phyloP scores from a whole-genome alignment of 2,113 vertebrate genomes.

The Engystomops pustulosus region DNA sequence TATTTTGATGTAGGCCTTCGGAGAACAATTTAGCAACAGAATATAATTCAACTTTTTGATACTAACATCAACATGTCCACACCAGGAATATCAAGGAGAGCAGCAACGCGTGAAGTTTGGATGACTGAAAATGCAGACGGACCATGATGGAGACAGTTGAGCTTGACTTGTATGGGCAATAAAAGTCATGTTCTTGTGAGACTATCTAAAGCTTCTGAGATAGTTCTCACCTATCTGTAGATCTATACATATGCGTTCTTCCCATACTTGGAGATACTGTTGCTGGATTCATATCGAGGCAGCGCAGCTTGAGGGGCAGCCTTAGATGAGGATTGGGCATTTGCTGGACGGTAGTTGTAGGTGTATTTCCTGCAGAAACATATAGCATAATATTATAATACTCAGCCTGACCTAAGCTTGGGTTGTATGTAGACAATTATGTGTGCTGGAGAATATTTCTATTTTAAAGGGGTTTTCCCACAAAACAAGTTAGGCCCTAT shows the following conservation, averaged over 20 bases:
- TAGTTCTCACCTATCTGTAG: neutral
- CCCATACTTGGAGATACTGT: conserved; percentile 67
- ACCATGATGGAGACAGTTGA: neutral
- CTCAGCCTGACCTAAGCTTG: neutral
- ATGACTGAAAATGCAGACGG: conserved; percentile 18
- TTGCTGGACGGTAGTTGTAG: conserved; percentile 61
- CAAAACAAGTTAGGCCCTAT: too few relatives aligned
- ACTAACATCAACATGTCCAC: neutral
- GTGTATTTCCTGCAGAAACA: conserved; percentile 23
- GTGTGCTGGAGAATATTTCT: too few relatives aligned
- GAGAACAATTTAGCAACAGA: neutral
- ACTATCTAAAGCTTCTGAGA: neutral
- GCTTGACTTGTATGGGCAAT: neutral
- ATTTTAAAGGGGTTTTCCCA: too few relatives aligned
- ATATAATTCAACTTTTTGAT: neutral
- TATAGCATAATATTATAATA: too few relatives aligned
- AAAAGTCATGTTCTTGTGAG: neutral
- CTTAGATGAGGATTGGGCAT: neutral
- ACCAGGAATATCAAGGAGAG: neutral
- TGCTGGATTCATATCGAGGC: conserved; percentile 51
- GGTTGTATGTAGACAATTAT: neutral
- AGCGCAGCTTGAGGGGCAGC: neutral
- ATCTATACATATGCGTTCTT: conserved; percentile 72
- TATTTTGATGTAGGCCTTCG: neutral
- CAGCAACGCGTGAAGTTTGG: neutral